Base-by-base conservation (phyloP, 1,140 invertebrate species). In the Brachionus asplanchnoidis region DNA sequence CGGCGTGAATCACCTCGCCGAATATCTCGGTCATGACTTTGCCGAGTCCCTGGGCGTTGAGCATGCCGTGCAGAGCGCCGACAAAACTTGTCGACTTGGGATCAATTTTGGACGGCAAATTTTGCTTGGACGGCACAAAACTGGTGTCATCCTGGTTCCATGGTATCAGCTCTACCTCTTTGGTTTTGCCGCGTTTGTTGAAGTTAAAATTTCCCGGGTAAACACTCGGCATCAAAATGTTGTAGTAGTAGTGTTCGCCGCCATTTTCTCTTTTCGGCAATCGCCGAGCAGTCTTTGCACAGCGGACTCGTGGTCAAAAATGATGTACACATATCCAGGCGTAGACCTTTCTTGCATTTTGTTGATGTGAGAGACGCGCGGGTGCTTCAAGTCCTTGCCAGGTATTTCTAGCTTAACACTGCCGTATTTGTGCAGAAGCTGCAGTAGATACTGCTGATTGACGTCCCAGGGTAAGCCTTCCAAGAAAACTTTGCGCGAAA, bases 401-500 rank as follows among this genome's bases (percentile, higher is more conserved):
- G 96, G 96, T 95, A 96, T 98, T 88, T 97, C 95, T 50, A 98
- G 93, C 85, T 93, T 88, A 17, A 97, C 93, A 1, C 92, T 92
- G n/a, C 95, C 95, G 87, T 90, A 91, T 70, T 88, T 93, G 86
- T 93, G 93, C 86, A 97, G 95, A 0, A 95, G 93, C 80, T 94
- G 86, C n/a, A 46, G 32, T 20, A 84, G 26, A 32, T 53, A 46
- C 88, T 89, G 87, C 89, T 99, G 96, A 8, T 94, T 95, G 50
- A 98, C 94, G 88, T 99, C 97, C 94, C 95, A 99, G 2, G 97
- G 97, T 68, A 98, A 93, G 7, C 97, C 97, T 53, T 97, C 97
- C 8, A 99, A 90, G 89, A 99, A 99, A 11, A 98, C 92, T 89
- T 95, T 94, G 86, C 91, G 91, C 0, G 92, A 93, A 40, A 75